These are phyloP conservation scores for Sceloporus undulatus DNA, from an alignment of 2,113 vertebrate genomes.

Conservation along the genomic window DNA sequence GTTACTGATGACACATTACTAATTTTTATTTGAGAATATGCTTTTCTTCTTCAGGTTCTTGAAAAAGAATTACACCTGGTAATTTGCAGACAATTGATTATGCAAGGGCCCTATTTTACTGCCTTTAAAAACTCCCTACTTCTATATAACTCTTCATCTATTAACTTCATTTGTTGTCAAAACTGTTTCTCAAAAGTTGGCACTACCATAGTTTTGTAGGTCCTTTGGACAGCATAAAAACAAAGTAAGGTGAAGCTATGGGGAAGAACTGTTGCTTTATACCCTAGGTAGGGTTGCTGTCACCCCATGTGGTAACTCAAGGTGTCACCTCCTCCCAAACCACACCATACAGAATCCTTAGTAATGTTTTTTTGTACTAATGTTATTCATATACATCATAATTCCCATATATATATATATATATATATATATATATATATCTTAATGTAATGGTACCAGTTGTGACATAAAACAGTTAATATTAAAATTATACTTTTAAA, in stretches of 20 bases:
- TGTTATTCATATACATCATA: too few relatives aligned
- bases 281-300: too few relatives aligned
- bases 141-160: not conserved
- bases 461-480: too few relatives aligned
- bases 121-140: not conserved
- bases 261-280: not conserved
- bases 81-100: not conserved
- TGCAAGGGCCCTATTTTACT: too few relatives aligned
- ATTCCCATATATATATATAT: too few relatives aligned
- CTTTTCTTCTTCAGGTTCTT: not conserved
- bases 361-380: too few relatives aligned
- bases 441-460: too few relatives aligned
- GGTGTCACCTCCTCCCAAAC: too few relatives aligned
- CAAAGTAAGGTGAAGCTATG: not conserved
- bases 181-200: not conserved
- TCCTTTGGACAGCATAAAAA: not conserved
- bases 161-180: not conserved
- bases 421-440: too few relatives aligned
- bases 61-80: not conserved
- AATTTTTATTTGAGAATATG: not conserved
- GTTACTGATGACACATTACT: not conserved
- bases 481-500: too few relatives aligned
- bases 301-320: too few relatives aligned
- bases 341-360: too few relatives aligned
- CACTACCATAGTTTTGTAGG: not conserved